Evolutionary conservation across 1,140 invertebrate genomes (phyloP), one percentile per base, ranked within the genome.

Genomic region (Mactra quadrangularis): DNA sequence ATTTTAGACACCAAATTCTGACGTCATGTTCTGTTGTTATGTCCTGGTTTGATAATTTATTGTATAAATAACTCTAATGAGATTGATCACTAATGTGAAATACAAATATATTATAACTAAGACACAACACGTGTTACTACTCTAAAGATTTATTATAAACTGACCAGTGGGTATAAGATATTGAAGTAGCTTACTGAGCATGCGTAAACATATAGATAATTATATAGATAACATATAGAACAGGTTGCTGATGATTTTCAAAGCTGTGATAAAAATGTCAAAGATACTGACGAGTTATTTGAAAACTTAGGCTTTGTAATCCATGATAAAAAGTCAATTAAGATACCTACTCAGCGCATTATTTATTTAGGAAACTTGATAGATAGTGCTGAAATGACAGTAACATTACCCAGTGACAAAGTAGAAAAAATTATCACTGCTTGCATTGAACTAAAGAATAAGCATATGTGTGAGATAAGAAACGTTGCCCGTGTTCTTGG

Each of bases 221-320:
- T n/a, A n/a, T n/a, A n/a, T n/a, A n/a, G n/a, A n/a, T n/a, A n/a
- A n/a, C n/a, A n/a, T n/a, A n/a, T n/a, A n/a, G n/a, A n/a, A n/a
- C 33, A 85, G 4, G 60, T 62, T 52, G 77, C 52, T 38, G 60
- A 86, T 35, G 72, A n/a, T 27, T 25, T 27, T 31, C 27, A 27
- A 22, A 57, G 72, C n/a, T 84, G 71, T 68, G 52, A 35, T 59
- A 45, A 77, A n/a, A 84, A 84, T 82, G 35, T 86, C 1, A 62
- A 22, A 17, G 53, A 3, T 15, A 86, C 85, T 50, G 41, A 25
- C 41, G 1, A 64, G 2, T 19, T 53, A n/a, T 52, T 86, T 2
- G 19, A 50, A 38, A 53, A 70, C 22, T 45, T 82, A 22, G 85
- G 77, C 19, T 86, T 84, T 78, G 41, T 77, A 6, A 53, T 77